phyloP scores from a whole-genome alignment of 2,113 vertebrate species.

The Leptocoma aspasia region DNA sequence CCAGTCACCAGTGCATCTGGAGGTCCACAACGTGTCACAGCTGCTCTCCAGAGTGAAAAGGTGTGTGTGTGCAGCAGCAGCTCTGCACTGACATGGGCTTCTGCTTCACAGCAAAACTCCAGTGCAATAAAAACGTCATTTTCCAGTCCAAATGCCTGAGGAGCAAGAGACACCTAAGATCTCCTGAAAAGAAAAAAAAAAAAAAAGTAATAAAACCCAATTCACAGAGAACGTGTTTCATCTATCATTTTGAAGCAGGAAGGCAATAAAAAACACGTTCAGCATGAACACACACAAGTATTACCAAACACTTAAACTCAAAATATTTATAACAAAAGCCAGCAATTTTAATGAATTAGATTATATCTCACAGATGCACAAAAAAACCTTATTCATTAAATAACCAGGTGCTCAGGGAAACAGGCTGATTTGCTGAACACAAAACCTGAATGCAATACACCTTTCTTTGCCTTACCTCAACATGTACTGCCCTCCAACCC shows the following conservation, averaged over 20 bases:
- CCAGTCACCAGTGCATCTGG: background rate
- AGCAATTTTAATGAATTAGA: background rate
- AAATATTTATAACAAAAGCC: background rate
- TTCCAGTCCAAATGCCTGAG: background rate
- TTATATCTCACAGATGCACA: background rate
- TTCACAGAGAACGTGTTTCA: background rate
- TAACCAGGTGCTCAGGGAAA: background rate
- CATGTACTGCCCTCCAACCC: accelerated
- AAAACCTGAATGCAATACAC: background rate
- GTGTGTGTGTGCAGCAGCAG: background rate
- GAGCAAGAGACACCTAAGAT: background rate
- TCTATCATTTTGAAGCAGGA: background rate
- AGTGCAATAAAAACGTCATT: background rate
- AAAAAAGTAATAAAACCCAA: background rate
- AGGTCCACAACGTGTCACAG: background rate
- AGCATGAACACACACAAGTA: background rate
- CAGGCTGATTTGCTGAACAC: background rate
- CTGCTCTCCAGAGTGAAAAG: background rate
- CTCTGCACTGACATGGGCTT: background rate
- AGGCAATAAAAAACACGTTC: background rate
- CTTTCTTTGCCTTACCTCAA: background rate
- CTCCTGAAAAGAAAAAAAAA: background rate
- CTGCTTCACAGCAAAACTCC: background rate
- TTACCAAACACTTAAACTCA: background rate
- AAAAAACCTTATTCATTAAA: background rate